A percentile compares a stretch with the other conserved stretches of the same genome.
Conservation (phyloP, 2,888 invertebrate species). For the Ichneumoninae sp. region DNA sequence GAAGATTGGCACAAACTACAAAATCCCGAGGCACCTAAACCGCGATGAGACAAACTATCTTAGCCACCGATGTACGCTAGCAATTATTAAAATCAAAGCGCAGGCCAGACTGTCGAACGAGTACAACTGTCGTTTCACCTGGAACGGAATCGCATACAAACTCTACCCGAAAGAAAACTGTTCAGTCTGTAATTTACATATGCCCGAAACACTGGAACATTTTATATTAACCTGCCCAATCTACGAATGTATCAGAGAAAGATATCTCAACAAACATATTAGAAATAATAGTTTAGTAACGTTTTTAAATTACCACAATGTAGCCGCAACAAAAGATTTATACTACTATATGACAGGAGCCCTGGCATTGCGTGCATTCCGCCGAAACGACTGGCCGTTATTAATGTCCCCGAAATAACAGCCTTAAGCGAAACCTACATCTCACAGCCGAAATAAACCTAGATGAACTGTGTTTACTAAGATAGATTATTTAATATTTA, state of each 20-base stretch:
- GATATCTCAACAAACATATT: constrained; percentile 5
- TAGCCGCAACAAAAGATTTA: background rate
- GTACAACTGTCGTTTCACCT: constrained; percentile 8
- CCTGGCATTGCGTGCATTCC: background rate
- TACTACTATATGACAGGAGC: background rate
- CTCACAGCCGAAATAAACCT: background rate
- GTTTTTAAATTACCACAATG: background rate
- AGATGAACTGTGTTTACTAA: background rate
- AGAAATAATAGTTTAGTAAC: background rate
- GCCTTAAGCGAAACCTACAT: background rate
- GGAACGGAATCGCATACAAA: background rate
- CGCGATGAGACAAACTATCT: background rate
- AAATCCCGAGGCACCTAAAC: background rate
- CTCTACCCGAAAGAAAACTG: background rate
- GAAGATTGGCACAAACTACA: background rate
- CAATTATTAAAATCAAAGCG: background rate
- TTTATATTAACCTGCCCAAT: background rate
- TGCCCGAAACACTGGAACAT: background rate
- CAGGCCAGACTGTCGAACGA: constrained; percentile 11
- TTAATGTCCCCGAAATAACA: too few species aligned
- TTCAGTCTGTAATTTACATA: background rate
- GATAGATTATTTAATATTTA: background rate
- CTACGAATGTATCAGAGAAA: constrained; percentile 15
- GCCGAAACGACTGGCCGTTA: background rate
- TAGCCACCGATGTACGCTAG: background rate